Conservation (phyloP, 2,797 vertebrate species). For the Botia kubotai region DNA sequence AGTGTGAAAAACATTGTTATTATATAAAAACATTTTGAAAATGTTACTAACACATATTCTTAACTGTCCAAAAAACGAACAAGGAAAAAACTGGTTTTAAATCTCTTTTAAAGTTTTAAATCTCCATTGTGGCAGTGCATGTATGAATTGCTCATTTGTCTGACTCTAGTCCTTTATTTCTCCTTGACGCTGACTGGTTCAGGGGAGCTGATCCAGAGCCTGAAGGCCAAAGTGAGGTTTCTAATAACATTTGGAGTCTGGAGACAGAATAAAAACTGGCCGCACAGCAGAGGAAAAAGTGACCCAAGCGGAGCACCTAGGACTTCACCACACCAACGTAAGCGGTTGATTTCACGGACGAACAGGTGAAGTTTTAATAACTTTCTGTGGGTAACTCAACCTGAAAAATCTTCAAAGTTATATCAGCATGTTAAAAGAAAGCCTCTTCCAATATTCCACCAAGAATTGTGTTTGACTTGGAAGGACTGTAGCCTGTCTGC, state of each 20-base stretch:
- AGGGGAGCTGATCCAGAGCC: conserved; percentile 55
- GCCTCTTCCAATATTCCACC: conserved; percentile 57
- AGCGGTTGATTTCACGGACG: conserved; percentile 60
- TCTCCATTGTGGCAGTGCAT: conserved; percentile 24
- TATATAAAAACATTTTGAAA: too few relatives aligned
- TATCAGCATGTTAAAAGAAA: conserved; percentile 55
- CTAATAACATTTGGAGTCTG: conserved; percentile 66
- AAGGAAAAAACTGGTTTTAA: background rate
- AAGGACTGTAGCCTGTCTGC: conserved; percentile 45
- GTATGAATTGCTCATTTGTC: conserved; percentile 54
- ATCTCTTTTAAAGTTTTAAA: background rate
- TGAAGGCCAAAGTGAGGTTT: conserved; percentile 50
- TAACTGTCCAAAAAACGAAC: conserved; percentile 41
- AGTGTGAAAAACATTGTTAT: conserved; percentile 10
- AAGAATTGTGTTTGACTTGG: conserved; percentile 54
- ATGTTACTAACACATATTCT: conserved; percentile 28
- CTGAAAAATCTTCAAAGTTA: conserved; percentile 58
- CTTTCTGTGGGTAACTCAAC: conserved; percentile 49
- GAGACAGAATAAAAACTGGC: conserved; percentile 59
- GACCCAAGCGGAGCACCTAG: conserved; percentile 50
- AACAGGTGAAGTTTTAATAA: conserved; percentile 65
- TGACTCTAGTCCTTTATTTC: conserved; percentile 57
- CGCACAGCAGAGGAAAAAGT: conserved; percentile 53
- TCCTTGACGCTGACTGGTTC: conserved; percentile 64
- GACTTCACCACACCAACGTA: conserved; percentile 54